Conservation (phyloP, 2,888 invertebrate genomes). For the Watsonalla binaria region DNA sequence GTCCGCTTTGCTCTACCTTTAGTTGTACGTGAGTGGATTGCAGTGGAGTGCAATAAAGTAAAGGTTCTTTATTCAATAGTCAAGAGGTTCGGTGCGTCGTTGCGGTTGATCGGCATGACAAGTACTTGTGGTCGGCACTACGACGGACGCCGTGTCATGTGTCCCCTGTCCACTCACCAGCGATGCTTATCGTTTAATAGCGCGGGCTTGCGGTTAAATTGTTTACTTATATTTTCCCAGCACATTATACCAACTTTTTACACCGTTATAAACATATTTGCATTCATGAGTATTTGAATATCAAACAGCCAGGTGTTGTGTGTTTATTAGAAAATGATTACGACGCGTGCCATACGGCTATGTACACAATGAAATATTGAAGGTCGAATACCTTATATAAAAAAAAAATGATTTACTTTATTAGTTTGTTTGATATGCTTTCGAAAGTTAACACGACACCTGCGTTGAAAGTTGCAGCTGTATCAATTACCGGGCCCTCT, state of each 20-base stretch:
- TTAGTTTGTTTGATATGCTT: no score
- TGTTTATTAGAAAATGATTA: background rate
- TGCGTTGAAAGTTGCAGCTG: background rate
- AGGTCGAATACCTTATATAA: no score
- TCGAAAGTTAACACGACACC: background rate
- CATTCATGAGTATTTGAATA: background rate
- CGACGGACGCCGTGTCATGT: conserved; percentile 11
- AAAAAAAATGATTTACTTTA: no score
- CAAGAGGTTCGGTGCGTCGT: conserved; percentile 34
- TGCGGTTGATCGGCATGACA: conserved; percentile 42
- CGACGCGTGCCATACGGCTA: background rate
- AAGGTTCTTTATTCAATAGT: conserved; percentile 35
- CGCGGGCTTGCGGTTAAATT: conserved; percentile 4
- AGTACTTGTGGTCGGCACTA: conserved; percentile 33
- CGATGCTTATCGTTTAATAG: conserved; percentile 15
- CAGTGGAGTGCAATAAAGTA: conserved; percentile 20
- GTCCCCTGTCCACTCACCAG: conserved; percentile 14
- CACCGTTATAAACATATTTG: background rate
- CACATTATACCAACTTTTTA: conserved; percentile 2
- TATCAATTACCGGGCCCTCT: background rate
- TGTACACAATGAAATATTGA: background rate
- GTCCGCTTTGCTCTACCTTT: conserved; percentile 39
- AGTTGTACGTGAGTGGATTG: conserved; percentile 65
- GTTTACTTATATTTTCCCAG: conserved; percentile 5
- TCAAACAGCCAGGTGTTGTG: background rate